Evolutionary conservation across 2,113 vertebrate genomes (phyloP), one percentile per base, ranked within the genome.

Genomic region (Neotoma lepida): DNA sequence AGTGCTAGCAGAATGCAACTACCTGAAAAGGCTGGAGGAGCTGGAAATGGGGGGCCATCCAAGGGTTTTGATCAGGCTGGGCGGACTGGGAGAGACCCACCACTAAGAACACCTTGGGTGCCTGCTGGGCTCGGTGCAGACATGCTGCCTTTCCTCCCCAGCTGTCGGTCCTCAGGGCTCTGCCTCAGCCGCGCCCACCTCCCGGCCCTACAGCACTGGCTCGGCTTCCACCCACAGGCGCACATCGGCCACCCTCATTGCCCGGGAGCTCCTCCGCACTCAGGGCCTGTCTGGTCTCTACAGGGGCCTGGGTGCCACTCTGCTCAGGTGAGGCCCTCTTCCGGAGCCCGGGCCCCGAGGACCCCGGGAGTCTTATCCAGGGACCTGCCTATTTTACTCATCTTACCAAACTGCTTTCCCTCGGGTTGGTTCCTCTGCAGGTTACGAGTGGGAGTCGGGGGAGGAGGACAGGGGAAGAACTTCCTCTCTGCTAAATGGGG

Each of bases 241-340:
- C 20, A 84, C 97, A 1, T 99, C 99, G 0, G 99, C 98, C 90
- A 98, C 51, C 0, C 28, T 97, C 87, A 98, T 99, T 58, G 98
- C 98, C 2, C 22, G 94, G 96, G 97, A 99, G 88, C 98, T 99
- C 73, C 97, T 99, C 68, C 98, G 78, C 81, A 98, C 98, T 0
- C 98, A 96, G 15, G 99, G 98, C 10, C 93, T 99, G 88, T 96
- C 97, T 9, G 99, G 98, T 24, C 98, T 99, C 61, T 98, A 99
- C 96, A 98, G 96, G 44, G 99, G 99, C 10, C 98, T 98, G 41
- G 98, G 98, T 41, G 99, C 98, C 92, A 98, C 99, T 1, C 97
- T 99, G 91, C 98, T 99, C 97, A 99, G 99, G 99, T 99, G 63
- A 98, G 82, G 26, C 41, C 58, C 28, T n/a, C 54, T n/a, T 20